These are phyloP conservation scores for Holocentrus rufus DNA, from an alignment of 2,797 vertebrate genomes.

Conservation along the genomic window DNA sequence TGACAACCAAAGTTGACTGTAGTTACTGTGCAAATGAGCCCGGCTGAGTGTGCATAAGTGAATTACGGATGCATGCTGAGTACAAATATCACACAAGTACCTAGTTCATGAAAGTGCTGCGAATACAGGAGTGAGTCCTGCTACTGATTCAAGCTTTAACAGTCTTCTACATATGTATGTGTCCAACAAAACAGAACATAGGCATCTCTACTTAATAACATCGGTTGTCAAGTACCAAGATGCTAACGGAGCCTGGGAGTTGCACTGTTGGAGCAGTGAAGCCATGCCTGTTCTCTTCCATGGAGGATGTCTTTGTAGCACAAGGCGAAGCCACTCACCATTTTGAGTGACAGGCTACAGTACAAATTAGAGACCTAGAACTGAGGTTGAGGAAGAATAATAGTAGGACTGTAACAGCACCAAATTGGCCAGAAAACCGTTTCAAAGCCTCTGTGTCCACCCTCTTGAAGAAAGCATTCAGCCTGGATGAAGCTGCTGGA, in stretches of 20 bases:
- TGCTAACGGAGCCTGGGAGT: background rate
- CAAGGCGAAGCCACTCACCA: constrained; percentile 37
- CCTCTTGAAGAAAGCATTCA: constrained; percentile 29
- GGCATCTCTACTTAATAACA: too few relatives aligned
- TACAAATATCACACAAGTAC: too few relatives aligned
- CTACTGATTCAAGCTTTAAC: too few relatives aligned
- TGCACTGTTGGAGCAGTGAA: constrained; percentile 12
- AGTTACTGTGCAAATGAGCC: too few relatives aligned
- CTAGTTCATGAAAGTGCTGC: too few relatives aligned
- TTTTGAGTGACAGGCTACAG: constrained; percentile 11
- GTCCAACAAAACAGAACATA: too few relatives aligned
- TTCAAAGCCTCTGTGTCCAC: constrained; percentile 37
- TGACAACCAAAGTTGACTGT: too few relatives aligned
- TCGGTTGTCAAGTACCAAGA: too few relatives aligned
- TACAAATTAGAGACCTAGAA: constrained; percentile 40
- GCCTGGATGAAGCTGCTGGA: constrained; percentile 44
- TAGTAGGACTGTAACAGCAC: constrained; percentile 37
- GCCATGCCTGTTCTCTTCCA: background rate
- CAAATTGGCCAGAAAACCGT: constrained; percentile 39
- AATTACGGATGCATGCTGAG: too few relatives aligned
- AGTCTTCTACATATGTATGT: too few relatives aligned
- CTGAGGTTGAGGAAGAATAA: constrained; percentile 14
- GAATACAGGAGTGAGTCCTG: too few relatives aligned
- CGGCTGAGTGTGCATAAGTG: too few relatives aligned
- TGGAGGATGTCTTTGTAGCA: background rate